These are phyloP conservation scores for Colletes collaris DNA, from an alignment of 2,888 invertebrate species.

Conservation along the genomic window DNA sequence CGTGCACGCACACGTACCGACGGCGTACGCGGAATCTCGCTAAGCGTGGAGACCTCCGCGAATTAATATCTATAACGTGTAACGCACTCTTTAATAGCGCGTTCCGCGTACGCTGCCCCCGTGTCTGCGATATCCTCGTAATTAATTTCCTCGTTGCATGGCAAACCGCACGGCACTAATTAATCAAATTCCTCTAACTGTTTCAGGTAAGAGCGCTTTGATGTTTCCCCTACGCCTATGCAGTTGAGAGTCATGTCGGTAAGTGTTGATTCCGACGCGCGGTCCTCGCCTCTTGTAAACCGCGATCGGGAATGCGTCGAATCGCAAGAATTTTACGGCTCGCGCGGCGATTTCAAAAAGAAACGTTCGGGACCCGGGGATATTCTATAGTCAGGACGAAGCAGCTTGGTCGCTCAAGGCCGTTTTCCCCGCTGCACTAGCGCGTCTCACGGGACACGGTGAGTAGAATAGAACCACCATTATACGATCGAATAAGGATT, in stretches of 20 bases:
- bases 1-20: slow-evolving; percentile 11
- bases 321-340: slow-evolving; percentile 6
- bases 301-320: slow-evolving; percentile 31
- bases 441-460: too few species aligned
- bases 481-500: too few species aligned
- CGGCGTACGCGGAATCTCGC: slow-evolving; percentile 52
- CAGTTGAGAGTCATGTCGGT: slow-evolving; percentile 41
- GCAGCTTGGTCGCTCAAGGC: too few species aligned
- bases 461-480: too few species aligned
- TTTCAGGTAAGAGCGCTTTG: slow-evolving; percentile 76
- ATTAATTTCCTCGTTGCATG: slow-evolving; percentile 64
- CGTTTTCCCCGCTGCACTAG: too few species aligned
- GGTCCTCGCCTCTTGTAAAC: slow-evolving; percentile 4
- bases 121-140: slow-evolving; percentile 50
- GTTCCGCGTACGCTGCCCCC: slow-evolving; percentile 33
- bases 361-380: too few species aligned
- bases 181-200: slow-evolving; percentile 64
- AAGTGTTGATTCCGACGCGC: slow-evolving; percentile 40
- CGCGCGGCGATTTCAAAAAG: neutral
- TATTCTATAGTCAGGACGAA: too few species aligned
- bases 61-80: slow-evolving; percentile 72
- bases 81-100: slow-evolving; percentile 60
- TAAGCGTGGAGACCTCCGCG: slow-evolving; percentile 44
- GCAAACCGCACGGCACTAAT: slow-evolving; percentile 53
- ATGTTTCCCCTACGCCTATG: slow-evolving; percentile 40